These are phyloP conservation scores for Eudemis profundana DNA, from an alignment of 2,888 invertebrate species.

Conservation along the genomic window DNA sequence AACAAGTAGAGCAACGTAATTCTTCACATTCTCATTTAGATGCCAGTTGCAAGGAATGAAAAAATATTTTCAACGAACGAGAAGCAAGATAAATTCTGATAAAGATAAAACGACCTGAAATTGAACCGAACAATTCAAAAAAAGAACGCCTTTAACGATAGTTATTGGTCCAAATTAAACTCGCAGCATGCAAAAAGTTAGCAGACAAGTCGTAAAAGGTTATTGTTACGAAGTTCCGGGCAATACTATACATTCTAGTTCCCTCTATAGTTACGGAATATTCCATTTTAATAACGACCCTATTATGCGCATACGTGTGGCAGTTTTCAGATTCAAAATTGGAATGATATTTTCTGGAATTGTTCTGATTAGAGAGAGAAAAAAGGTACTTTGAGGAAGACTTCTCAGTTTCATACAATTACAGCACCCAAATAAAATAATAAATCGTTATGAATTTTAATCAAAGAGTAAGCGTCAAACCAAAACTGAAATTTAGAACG, in stretches of 20 bases:
- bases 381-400: background rate
- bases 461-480: too few species aligned
- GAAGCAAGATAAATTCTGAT: background rate
- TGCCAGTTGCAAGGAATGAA: too few species aligned
- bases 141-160: background rate
- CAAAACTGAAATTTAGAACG: too few species aligned
- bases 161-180: constrained; percentile 31
- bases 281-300: constrained; percentile 31
- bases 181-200: constrained; percentile 17
- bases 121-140: background rate
- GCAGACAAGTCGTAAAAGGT: constrained; percentile 21
- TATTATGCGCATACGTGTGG: constrained; percentile 33
- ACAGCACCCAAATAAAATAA: too few species aligned
- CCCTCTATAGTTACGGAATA: constrained; percentile 18
- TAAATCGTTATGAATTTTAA: too few species aligned
- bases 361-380: background rate
- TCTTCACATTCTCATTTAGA: too few species aligned
- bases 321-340: background rate
- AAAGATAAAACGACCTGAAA: background rate
- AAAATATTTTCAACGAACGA: background rate
- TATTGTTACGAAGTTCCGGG: constrained; percentile 29
- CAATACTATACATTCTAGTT: constrained; percentile 32
- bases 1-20: too few species aligned
- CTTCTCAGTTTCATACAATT: too few species aligned
- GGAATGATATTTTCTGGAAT: background rate